phyloP scores from a whole-genome alignment of 2,888 invertebrate species.

The Dinocampus coccinellae region DNA sequence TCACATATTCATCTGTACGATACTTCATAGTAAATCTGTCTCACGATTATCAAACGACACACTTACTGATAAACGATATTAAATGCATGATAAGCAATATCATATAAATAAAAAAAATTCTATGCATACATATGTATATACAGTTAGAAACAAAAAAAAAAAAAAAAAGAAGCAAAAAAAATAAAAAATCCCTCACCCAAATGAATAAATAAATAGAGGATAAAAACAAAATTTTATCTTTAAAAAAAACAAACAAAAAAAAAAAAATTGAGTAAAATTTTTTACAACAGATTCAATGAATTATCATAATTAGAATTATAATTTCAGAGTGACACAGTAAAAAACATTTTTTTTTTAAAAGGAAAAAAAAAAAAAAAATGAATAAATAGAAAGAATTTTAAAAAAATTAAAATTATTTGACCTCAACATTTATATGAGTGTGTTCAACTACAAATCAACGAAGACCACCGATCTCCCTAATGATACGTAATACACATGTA shows the following conservation, averaged over 20 bases:
- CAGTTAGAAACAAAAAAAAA: neutral
- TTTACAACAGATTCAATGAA: neutral
- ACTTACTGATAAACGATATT: conserved; percentile 3
- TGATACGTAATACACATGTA: neutral
- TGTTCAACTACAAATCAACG: neutral
- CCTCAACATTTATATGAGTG: neutral
- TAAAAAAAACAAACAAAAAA: neutral
- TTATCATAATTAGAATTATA: neutral
- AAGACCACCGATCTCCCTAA: neutral
- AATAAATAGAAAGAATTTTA: too few species aligned
- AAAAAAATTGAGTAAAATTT: neutral
- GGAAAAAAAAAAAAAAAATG: neutral
- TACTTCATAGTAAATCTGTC: conserved; percentile 19
- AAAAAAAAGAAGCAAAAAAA: neutral
- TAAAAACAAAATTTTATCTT: neutral
- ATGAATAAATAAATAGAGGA: too few species aligned
- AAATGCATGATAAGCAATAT: neutral
- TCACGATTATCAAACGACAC: conserved; percentile 6
- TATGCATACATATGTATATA: neutral
- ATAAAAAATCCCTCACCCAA: too few species aligned
- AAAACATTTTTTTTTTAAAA: too few species aligned
- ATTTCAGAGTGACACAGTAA: too few species aligned
- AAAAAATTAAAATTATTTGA: too few species aligned
- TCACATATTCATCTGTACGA: neutral
- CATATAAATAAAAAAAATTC: neutral